These are phyloP conservation scores for Lepidurus packardi DNA, from an alignment of 1,140 invertebrate genomes.

Conservation along the genomic window DNA sequence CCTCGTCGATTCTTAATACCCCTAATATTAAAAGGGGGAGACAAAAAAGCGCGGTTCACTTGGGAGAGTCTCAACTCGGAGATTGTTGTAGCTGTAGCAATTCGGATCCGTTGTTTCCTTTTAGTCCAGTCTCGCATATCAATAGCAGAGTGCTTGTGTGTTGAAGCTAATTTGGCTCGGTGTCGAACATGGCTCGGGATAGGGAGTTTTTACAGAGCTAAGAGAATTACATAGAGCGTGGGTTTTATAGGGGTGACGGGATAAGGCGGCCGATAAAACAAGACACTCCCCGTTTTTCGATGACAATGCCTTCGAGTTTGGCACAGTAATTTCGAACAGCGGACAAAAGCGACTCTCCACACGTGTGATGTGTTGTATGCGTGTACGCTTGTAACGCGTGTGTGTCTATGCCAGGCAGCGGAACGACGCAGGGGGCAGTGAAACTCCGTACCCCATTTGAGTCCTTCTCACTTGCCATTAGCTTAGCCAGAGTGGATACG, in stretches of 20 bases:
- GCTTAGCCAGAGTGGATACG: constrained; percentile 17
- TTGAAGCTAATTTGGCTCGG: too few species aligned
- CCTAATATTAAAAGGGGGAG: too few species aligned
- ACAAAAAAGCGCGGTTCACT: too few species aligned
- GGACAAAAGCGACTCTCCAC: constrained; percentile 1
- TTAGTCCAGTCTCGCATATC: too few species aligned
- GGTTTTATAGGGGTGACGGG: not conserved
- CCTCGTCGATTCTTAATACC: too few species aligned
- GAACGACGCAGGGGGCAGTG: constrained; percentile 20
- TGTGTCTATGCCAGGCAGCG: not conserved
- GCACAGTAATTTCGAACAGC: not conserved
- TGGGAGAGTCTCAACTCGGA: too few species aligned
- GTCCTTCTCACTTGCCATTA: constrained; percentile 12
- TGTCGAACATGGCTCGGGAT: too few species aligned
- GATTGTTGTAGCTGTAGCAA: too few species aligned
- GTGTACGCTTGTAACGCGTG: not conserved
- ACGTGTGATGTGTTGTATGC: constrained; percentile 10
- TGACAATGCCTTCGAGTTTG: not conserved
- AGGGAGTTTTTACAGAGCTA: too few species aligned
- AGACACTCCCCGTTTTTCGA: not conserved
- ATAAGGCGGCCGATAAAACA: not conserved
- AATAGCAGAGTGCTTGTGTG: too few species aligned
- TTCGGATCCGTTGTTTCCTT: too few species aligned
- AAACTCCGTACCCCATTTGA: constrained; percentile 8
- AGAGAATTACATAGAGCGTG: too few species aligned